Evolutionary conservation across 1,140 invertebrate species (phyloP).

Genomic region (Chrysoperla carnea): DNA sequence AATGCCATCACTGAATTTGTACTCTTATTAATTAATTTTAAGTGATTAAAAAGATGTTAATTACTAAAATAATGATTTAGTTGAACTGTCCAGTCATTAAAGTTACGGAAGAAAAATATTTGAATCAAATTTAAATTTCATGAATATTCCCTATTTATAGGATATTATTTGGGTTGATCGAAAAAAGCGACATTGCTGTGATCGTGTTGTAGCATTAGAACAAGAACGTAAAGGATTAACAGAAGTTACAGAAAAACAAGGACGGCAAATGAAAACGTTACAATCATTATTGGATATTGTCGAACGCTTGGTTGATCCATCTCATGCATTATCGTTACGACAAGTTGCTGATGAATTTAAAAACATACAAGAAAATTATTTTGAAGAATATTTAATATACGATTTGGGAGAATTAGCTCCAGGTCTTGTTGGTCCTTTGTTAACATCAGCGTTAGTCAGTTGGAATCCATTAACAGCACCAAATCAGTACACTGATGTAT

Average conservation of each 20-base stretch:
- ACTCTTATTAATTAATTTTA: too few species aligned
- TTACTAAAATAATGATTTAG: too few species aligned
- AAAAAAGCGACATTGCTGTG: constrained; percentile 53
- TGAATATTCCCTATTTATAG: too few species aligned
- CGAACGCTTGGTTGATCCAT: constrained; percentile 40
- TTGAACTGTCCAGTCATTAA: too few species aligned
- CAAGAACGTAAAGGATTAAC: constrained; percentile 59
- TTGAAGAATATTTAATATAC: constrained; percentile 34
- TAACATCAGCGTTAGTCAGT: constrained; percentile 43
- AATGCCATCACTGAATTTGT: too few species aligned
- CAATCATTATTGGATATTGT: constrained; percentile 52
- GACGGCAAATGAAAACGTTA: constrained; percentile 51
- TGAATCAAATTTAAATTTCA: background rate
- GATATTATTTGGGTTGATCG: constrained; percentile 83
- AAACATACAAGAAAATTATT: constrained; percentile 45
- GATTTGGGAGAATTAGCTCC: constrained; percentile 44
- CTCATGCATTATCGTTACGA: constrained; percentile 42
- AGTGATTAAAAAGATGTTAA: too few species aligned
- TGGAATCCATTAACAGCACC: constrained; percentile 62
- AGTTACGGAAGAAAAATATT: too few species aligned
- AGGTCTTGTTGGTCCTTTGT: constrained; percentile 40
- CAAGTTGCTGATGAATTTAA: constrained; percentile 57
- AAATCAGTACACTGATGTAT: constrained; percentile 38
- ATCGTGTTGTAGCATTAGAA: constrained; percentile 59
- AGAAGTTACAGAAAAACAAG: constrained; percentile 54